A percentile compares a stretch with the other conserved stretches of the same genome.
Conservation (phyloP, 2,113 vertebrate species). For the Microcebus murinus region DNA sequence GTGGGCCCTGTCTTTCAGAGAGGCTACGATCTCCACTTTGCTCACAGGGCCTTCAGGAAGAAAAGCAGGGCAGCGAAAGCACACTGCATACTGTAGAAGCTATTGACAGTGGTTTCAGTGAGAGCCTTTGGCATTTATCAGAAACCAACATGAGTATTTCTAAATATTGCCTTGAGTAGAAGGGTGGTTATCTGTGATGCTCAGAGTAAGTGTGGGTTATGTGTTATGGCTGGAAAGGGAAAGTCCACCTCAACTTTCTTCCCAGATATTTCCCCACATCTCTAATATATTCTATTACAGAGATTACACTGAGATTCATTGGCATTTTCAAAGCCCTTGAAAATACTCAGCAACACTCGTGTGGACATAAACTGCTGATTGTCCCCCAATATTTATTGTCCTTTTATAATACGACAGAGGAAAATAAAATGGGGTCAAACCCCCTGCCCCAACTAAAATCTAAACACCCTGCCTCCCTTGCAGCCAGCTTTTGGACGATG, state of each 20-base stretch:
- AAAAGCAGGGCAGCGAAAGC: background rate
- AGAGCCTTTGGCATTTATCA: background rate
- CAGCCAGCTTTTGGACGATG: background rate
- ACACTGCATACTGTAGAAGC: background rate
- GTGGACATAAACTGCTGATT: background rate
- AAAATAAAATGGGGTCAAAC: background rate
- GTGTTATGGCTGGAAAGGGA: background rate
- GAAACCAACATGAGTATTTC: conserved; percentile 22
- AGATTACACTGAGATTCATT: background rate
- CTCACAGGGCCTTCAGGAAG: background rate
- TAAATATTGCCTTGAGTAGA: background rate
- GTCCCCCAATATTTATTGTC: background rate
- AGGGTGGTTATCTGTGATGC: background rate
- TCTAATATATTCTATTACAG: background rate
- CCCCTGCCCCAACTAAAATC: background rate
- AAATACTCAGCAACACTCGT: background rate
- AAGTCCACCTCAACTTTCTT: background rate
- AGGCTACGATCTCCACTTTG: background rate
- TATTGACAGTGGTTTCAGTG: background rate
- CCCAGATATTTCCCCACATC: background rate
- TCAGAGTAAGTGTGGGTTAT: background rate
- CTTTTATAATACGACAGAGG: background rate
- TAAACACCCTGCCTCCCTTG: background rate
- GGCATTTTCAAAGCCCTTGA: background rate
- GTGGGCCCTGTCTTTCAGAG: background rate